Evolutionary conservation across 1,140 invertebrate genomes (phyloP).

Genomic region (Archegozetes longisetosus): DNA sequence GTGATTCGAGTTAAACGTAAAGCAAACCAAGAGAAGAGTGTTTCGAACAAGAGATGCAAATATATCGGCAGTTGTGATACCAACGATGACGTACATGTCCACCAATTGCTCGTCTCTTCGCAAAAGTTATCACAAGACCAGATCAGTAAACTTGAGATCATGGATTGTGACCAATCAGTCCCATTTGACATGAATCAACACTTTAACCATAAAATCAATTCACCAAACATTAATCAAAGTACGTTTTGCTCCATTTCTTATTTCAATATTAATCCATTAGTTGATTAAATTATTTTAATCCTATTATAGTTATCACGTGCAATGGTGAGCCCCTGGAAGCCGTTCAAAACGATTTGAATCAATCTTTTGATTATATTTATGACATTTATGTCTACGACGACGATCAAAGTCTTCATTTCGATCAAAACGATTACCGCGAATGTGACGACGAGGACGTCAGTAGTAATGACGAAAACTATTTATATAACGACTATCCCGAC

Average conservation of each 20-base stretch:
- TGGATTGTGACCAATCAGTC: background rate
- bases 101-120: background rate
- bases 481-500: constrained; percentile 12
- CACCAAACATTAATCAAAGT: too few species aligned
- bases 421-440: background rate
- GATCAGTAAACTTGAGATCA: background rate
- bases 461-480: constrained; percentile 9
- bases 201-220: too few species aligned
- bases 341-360: background rate
- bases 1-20: background rate
- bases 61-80: background rate
- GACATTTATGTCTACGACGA: background rate
- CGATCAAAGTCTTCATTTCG: background rate
- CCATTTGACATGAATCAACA: background rate
- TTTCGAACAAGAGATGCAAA: background rate
- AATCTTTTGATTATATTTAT: background rate
- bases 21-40: background rate
- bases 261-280: too few species aligned
- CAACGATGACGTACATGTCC: background rate
- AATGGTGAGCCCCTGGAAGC: background rate
- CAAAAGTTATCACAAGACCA: background rate
- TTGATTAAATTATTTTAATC: background rate
- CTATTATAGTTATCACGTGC: background rate
- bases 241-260: too few species aligned
- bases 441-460: background rate